Conservation (phyloP, 2,797 vertebrate species). For the Myripristis jacobus region DNA sequence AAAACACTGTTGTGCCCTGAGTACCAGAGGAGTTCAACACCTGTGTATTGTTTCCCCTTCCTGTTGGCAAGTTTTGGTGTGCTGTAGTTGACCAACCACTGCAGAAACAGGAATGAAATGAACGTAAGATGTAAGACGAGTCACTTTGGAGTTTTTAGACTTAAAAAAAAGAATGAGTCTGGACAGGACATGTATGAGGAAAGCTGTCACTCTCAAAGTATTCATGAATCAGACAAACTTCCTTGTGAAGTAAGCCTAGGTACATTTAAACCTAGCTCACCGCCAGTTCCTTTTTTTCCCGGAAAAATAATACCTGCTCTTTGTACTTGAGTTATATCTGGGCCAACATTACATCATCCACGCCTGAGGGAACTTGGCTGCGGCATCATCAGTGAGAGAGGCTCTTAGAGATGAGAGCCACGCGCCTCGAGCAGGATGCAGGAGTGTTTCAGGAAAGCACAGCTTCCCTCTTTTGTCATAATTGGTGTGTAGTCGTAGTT, state of each 20-base stretch:
- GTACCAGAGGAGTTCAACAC: too few relatives aligned
- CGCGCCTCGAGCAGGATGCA: slow-evolving; percentile 39
- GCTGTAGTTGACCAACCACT: too few relatives aligned
- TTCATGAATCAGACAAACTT: slow-evolving; percentile 36
- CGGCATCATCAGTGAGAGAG: neutral
- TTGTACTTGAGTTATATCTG: slow-evolving; percentile 13
- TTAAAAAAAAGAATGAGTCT: neutral
- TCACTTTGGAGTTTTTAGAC: too few relatives aligned
- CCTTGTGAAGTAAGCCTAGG: slow-evolving; percentile 46
- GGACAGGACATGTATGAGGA: neutral
- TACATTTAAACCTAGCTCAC: slow-evolving; percentile 17
- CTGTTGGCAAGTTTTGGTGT: too few relatives aligned
- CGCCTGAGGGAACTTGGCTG: slow-evolving; percentile 4
- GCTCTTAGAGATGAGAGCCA: slow-evolving; percentile 31
- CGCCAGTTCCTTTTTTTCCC: slow-evolving; percentile 39
- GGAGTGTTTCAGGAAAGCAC: slow-evolving; percentile 85
- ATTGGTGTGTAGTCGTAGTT: slow-evolving; percentile 41
- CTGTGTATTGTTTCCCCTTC: too few relatives aligned
- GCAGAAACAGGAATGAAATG: too few relatives aligned
- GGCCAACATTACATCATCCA: slow-evolving; percentile 42
- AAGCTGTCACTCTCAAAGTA: neutral
- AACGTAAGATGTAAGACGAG: too few relatives aligned
- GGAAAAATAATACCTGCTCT: slow-evolving; percentile 30
- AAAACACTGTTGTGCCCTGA: too few relatives aligned
- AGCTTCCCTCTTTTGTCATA: slow-evolving; percentile 73